Base-by-base conservation (phyloP, 2,888 invertebrate genomes). In the Thyatira batis region DNA sequence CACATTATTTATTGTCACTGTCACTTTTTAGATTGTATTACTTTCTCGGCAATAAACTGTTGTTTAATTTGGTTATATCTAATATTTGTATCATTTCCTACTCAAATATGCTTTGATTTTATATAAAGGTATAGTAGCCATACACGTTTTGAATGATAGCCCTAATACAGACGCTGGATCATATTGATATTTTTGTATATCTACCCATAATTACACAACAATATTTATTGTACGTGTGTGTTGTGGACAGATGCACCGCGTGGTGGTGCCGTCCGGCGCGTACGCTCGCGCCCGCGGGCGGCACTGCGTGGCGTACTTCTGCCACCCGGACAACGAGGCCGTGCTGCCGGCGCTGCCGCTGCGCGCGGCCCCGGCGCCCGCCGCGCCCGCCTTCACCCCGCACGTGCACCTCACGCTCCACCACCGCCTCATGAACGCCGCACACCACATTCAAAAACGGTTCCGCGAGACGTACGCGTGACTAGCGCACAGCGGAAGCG, bases 221-320 rank as follows among this genome's bases (percentile, higher is more conserved):
- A 2, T n/a, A n/a, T n/a, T n/a, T 33, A 13, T 39, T 9, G 4
- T 13, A 39, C 33, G 9, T 5, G 5, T 25, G 13, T 9, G 20
- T 20, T 13, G 10, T 51, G 39, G 17, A 3, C 78, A 95, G 94
- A 92, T 93, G 79, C 96, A 96, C 79, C 94, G 96, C 43, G 95
- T 96, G 8, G 94, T 95, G 11, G 93, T 96, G 3, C 96, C 96
- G 0, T 89, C 94, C 11, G 94, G 94, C 23, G 92, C 93, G 59
- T 92, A 93, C 72, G 90, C 93, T 2, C 92, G 94, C 54, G 92
- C 94, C 0, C 92, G 94, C 60, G 94, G 94, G 2, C 94, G 95
- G n/a, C 95, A 95, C 85, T 95, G 95, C 67, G 94, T 96, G 61
- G 95, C 95, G 25, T 95, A 94, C 89, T 96, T 96, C 89, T 95